phyloP scores from a whole-genome alignment of 1,140 invertebrate genomes.

The Bombus impatiens region DNA sequence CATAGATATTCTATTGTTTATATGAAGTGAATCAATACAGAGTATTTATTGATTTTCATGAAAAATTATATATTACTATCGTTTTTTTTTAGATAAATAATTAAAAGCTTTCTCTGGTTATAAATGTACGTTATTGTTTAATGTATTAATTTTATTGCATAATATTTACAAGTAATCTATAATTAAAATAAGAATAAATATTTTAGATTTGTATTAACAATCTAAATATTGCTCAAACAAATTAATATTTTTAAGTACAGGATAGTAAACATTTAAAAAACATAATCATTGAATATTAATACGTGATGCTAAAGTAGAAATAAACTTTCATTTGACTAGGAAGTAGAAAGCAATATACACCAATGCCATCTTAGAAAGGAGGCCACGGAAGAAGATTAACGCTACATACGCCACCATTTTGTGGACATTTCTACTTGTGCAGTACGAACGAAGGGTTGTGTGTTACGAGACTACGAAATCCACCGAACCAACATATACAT shows the following conservation, averaged over 20 bases:
- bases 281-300: neutral
- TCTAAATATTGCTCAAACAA: neutral
- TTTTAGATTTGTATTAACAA: neutral
- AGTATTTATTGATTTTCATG: constrained; percentile 31
- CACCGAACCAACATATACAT: neutral
- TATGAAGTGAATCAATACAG: constrained; percentile 25
- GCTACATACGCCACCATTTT: constrained; percentile 57
- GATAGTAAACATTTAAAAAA: neutral
- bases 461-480: neutral
- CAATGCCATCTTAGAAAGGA: constrained; percentile 56
- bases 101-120: neutral
- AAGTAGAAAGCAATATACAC: constrained; percentile 12
- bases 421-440: constrained; percentile 66
- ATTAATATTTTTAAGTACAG: neutral
- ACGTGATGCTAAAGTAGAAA: neutral
- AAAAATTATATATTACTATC: neutral
- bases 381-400: constrained; percentile 42
- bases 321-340: constrained; percentile 34
- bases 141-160: neutral
- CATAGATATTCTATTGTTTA: neutral
- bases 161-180: neutral
- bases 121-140: neutral
- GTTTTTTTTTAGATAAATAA: neutral
- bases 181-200: neutral
- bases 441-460: constrained; percentile 33